phyloP scores from a whole-genome alignment of 2,888 invertebrate genomes.

The Halocaridina rubra region DNA sequence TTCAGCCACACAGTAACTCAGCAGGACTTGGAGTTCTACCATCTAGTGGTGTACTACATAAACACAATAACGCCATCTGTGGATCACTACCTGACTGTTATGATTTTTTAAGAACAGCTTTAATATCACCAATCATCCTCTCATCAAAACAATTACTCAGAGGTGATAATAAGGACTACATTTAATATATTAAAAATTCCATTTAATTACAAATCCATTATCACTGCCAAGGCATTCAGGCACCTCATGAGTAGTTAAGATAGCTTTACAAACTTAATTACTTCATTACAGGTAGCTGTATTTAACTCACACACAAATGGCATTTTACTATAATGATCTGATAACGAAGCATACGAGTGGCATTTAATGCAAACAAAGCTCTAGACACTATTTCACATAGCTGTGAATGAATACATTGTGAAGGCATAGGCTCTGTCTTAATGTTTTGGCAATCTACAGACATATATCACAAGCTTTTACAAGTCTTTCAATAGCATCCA shows the following conservation, averaged over 20 bases:
- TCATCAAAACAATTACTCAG: constrained; percentile 3
- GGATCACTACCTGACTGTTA: not conserved
- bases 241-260: not conserved
- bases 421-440: too few species aligned
- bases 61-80: not conserved
- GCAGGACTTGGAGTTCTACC: too few species aligned
- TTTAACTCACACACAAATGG: not conserved
- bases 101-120: not conserved
- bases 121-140: not conserved
- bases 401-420: too few species aligned
- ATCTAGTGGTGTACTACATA: too few species aligned
- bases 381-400: too few species aligned
- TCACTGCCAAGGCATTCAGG: not conserved
- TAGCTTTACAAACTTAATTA: not conserved
- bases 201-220: not conserved
- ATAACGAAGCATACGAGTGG: too few species aligned
- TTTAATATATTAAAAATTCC: not conserved
- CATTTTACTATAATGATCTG: too few species aligned
- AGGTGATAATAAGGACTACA: not conserved
- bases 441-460: not conserved
- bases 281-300: not conserved
- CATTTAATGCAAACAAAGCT: not conserved
- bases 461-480: not conserved
- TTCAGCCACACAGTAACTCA: too few species aligned
- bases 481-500: not conserved